A percentile compares a stretch with the other conserved stretches of the same genome.
These are phyloP conservation scores for Rhinolophus ferrumequinum DNA, from an alignment of 2,113 vertebrate species.

Conservation along the genomic window DNA sequence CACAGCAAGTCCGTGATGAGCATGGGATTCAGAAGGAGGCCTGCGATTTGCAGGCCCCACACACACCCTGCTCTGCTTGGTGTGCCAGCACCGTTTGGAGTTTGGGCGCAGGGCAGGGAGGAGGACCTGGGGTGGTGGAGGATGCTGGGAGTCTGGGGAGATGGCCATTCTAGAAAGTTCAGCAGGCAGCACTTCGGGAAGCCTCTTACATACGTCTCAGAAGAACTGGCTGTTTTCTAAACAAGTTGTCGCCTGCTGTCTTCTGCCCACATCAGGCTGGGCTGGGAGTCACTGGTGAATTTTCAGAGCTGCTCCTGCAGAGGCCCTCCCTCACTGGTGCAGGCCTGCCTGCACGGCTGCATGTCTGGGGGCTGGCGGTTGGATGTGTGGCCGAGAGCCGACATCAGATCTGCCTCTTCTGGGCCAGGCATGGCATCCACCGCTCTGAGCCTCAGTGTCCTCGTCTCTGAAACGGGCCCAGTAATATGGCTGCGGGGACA, in stretches of 20 bases:
- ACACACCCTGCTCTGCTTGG: not conserved
- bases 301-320: not conserved
- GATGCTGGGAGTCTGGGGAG: not conserved
- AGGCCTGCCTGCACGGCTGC: no score
- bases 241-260: not conserved
- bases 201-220: not conserved
- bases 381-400: not conserved
- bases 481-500: accelerated
- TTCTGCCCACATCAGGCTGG: not conserved
- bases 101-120: not conserved
- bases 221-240: not conserved
- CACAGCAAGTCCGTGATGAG: not conserved
- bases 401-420: not conserved
- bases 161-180: not conserved
- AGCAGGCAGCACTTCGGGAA: not conserved
- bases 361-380: not conserved
- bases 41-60: not conserved
- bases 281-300: not conserved
- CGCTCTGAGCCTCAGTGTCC: not conserved
- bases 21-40: not conserved
- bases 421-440: not conserved
- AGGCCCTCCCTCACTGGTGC: not conserved
- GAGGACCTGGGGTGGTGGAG: not conserved
- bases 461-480: not conserved
- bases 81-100: accelerated